phyloP scores from a whole-genome alignment of 2,113 vertebrate species.

The Antechinus flavipes region DNA sequence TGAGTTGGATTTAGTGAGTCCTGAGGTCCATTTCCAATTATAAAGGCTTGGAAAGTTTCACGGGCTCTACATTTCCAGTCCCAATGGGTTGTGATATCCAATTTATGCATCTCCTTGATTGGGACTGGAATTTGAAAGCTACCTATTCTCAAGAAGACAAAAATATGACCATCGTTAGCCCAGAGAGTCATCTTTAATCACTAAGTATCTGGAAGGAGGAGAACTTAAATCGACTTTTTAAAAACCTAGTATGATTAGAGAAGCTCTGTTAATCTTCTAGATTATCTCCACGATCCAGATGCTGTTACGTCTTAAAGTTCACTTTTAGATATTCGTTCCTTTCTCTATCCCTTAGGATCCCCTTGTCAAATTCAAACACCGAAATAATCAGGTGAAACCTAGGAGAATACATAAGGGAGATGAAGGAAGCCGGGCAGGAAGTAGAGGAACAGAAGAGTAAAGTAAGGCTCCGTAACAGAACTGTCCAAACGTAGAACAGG shows the following conservation, averaged over 20 bases:
- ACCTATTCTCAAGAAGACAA: background rate
- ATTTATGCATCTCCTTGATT: background rate
- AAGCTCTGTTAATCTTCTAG: background rate
- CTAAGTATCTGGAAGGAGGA: background rate
- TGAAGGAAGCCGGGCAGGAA: background rate
- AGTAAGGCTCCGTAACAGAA: background rate
- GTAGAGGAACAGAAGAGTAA: background rate
- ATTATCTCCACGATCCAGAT: background rate
- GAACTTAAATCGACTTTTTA: background rate
- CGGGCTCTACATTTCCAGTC: background rate
- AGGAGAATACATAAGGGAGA: background rate
- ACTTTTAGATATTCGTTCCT: background rate
- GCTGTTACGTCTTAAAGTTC: background rate
- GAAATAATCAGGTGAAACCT: background rate
- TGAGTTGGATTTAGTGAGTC: background rate
- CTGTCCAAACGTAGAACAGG: background rate
- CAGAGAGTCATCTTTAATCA: background rate
- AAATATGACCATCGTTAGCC: background rate
- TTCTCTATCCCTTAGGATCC: background rate
- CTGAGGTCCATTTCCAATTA: background rate
- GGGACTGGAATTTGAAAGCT: background rate
- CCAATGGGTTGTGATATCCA: background rate
- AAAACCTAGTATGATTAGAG: background rate
- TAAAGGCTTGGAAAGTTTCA: background rate
- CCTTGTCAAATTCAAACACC: background rate